phyloP scores from a whole-genome alignment of 1,140 invertebrate genomes.

The Cecropterus lyciades region DNA sequence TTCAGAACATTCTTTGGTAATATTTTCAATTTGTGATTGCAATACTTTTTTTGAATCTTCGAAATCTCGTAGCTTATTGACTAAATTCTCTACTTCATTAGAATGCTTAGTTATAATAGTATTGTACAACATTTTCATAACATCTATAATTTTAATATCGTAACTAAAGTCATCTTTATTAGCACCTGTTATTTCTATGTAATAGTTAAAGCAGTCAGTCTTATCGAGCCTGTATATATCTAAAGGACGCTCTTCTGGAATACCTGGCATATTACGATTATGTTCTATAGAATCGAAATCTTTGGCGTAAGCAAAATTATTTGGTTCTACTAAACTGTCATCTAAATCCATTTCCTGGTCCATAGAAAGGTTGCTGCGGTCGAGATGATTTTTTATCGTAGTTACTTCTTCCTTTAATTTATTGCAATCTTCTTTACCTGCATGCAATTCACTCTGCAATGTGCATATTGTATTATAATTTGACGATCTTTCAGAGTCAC shows the following conservation, averaged over 20 bases:
- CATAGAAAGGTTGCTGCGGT: constrained; percentile 60
- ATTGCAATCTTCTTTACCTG: constrained; percentile 72
- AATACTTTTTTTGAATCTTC: constrained; percentile 57
- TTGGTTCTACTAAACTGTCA: constrained; percentile 59
- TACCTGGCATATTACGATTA: constrained; percentile 48
- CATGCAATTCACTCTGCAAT: constrained; percentile 72
- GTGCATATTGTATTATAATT: constrained; percentile 72
- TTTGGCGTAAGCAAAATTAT: constrained; percentile 44
- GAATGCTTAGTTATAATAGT: constrained; percentile 58
- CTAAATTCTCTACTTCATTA: constrained; percentile 66
- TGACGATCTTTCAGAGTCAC: constrained; percentile 70
- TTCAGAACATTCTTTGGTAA: constrained; percentile 45
- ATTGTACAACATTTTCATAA: constrained; percentile 70
- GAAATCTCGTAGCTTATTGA: constrained; percentile 66
- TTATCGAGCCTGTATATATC: constrained; percentile 60
- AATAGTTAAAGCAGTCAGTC: constrained; percentile 67
- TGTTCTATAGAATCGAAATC: constrained; percentile 40
- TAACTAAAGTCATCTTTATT: constrained; percentile 46
- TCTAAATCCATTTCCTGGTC: constrained; percentile 65
- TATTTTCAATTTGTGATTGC: constrained; percentile 46
- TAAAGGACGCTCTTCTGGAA: constrained; percentile 46
- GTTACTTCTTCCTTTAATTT: constrained; percentile 72
- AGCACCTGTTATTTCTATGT: constrained; percentile 52
- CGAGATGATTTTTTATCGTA: constrained; percentile 74
- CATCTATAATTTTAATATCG: constrained; percentile 67